phyloP scores from a whole-genome alignment of 2,888 invertebrate genomes.

The Molorchus minor region DNA sequence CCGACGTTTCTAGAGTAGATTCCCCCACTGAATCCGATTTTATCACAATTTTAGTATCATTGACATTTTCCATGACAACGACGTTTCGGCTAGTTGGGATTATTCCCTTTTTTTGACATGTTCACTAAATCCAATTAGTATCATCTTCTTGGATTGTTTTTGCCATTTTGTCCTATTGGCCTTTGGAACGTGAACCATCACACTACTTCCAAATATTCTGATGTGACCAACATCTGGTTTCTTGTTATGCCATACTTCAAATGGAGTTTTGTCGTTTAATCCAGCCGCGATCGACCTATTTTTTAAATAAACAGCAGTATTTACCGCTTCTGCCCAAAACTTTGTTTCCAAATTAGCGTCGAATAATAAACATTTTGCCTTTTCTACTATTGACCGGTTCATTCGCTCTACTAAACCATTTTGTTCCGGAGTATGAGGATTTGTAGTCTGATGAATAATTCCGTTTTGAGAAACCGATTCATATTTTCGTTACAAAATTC shows the following conservation, averaged over 20 bases:
- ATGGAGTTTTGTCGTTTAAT: not conserved
- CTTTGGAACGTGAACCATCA: not conserved
- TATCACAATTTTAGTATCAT: too few relatives aligned
- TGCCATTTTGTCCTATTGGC: conserved; percentile 7
- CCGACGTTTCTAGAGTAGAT: too few relatives aligned
- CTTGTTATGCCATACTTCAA: not conserved
- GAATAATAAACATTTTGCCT: not conserved
- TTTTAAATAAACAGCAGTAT: not conserved
- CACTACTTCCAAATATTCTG: not conserved
- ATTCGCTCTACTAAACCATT: conserved; percentile 39
- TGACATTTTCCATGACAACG: too few relatives aligned
- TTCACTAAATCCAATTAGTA: too few relatives aligned
- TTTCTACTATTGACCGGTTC: conserved; percentile 27
- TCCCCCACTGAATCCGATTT: too few relatives aligned
- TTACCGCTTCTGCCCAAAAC: not conserved
- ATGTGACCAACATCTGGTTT: not conserved
- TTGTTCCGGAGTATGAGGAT: conserved; percentile 34
- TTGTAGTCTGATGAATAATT: conserved; percentile 20
- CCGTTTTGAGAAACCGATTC: not conserved
- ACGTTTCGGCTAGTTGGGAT: too few relatives aligned
- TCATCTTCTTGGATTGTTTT: too few relatives aligned
- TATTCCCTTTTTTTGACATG: too few relatives aligned
- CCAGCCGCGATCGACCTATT: not conserved
- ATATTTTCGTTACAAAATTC: conserved; percentile 25
- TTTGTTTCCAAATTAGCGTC: not conserved